Evolutionary conservation across 2,797 vertebrate genomes (phyloP).

Genomic region (Poecilia gillii): DNA sequence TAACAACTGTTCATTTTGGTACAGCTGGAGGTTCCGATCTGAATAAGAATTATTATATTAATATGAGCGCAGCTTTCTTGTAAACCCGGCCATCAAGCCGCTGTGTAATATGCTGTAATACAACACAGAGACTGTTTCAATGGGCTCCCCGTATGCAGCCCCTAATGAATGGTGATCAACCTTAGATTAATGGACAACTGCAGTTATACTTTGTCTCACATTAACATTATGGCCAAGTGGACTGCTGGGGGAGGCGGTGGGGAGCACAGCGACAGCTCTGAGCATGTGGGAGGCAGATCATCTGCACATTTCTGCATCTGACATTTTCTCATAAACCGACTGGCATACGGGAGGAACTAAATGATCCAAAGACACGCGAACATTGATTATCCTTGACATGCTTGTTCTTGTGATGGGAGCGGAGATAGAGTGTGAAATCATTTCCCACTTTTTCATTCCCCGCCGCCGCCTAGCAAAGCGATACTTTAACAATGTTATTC

Average conservation of each 20-base stretch:
- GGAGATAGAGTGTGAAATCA: slow-evolving; percentile 43
- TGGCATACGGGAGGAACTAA: slow-evolving; percentile 36
- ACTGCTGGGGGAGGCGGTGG: slow-evolving; percentile 38
- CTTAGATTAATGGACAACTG: slow-evolving; percentile 78
- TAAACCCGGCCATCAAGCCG: slow-evolving; percentile 61
- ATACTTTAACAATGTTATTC: slow-evolving; percentile 42
- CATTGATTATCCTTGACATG: slow-evolving; percentile 57
- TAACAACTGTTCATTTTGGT: slow-evolving; percentile 21
- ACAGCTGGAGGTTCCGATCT: slow-evolving; percentile 15
- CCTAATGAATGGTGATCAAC: slow-evolving; percentile 74
- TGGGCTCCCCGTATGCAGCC: slow-evolving; percentile 41
- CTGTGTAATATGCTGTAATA: slow-evolving; percentile 57
- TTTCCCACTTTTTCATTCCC: slow-evolving; percentile 11
- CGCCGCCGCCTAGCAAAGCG: slow-evolving; percentile 16
- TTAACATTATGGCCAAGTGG: slow-evolving; percentile 62
- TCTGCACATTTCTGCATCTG: slow-evolving; percentile 22
- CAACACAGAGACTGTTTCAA: slow-evolving; percentile 46
- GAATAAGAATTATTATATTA: slow-evolving; percentile 28
- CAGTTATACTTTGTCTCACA: slow-evolving; percentile 68
- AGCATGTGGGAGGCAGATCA: slow-evolving; percentile 30
- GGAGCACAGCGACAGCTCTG: slow-evolving; percentile 19
- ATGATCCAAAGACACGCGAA: slow-evolving; percentile 48
- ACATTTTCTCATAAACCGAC: slow-evolving; percentile 30
- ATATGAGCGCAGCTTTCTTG: slow-evolving; percentile 44
- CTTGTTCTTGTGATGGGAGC: slow-evolving; percentile 21